These are phyloP conservation scores for Pteria penguin DNA, from an alignment of 2,888 invertebrate genomes.

Conservation along the genomic window DNA sequence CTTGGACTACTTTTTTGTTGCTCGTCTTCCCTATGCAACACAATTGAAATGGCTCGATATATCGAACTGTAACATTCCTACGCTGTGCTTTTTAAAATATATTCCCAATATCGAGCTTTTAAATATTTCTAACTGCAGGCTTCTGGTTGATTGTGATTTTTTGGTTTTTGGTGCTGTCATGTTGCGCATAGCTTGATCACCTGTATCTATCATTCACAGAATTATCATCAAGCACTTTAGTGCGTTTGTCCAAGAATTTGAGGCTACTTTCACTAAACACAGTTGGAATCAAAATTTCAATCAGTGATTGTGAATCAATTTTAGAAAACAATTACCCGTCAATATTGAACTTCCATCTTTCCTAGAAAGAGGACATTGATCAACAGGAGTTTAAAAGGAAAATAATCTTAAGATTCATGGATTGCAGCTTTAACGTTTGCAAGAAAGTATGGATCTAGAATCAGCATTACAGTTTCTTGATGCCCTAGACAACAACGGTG, in stretches of 20 bases:
- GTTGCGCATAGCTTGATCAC: conserved; percentile 29
- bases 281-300: conserved; percentile 16
- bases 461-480: background rate
- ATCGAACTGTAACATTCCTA: conserved; percentile 25
- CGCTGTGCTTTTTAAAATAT: conserved; percentile 26
- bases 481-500: no score
- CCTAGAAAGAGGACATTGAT: conserved; percentile 11
- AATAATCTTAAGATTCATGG: background rate
- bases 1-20: background rate
- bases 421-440: background rate
- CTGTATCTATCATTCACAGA: conserved; percentile 40
- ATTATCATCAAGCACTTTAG: conserved; percentile 29
- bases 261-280: conserved; percentile 31
- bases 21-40: background rate
- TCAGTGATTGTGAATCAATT: conserved; percentile 16
- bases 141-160: conserved; percentile 30
- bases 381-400: conserved; percentile 17
- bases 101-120: conserved; percentile 29
- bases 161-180: conserved; percentile 33
- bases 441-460: background rate
- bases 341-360: background rate
- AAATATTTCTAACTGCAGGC: conserved; percentile 29
- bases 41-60: conserved; percentile 34
- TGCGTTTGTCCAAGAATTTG: conserved; percentile 18
- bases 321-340: background rate